phyloP scores from a whole-genome alignment of 2,797 vertebrate species.

The Sebastes glaucus region DNA sequence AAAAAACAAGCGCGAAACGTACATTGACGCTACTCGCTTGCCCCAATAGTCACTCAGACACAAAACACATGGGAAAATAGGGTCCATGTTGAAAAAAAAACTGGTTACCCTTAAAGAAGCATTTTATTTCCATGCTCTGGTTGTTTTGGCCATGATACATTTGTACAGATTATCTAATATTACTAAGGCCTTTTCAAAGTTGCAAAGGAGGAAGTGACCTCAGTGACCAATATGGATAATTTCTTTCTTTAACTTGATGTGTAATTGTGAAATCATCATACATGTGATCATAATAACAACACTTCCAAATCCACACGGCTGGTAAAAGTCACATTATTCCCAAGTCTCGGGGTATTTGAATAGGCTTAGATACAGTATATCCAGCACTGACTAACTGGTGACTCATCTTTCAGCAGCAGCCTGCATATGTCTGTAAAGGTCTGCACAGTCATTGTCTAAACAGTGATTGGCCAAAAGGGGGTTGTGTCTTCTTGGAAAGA shows the following conservation, averaged over 20 bases:
- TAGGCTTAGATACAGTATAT: background rate
- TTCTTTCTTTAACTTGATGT: background rate
- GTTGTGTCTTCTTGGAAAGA: slow-evolving; percentile 35
- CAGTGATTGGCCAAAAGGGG: slow-evolving; percentile 25
- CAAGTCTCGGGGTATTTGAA: background rate
- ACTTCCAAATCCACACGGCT: background rate
- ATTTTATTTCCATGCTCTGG: background rate
- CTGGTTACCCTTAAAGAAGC: background rate
- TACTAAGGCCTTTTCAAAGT: background rate
- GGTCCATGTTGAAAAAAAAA: no score
- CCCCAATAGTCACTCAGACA: no score
- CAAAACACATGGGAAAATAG: no score
- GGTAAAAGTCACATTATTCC: background rate
- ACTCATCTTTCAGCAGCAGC: slow-evolving; percentile 49
- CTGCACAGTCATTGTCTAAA: slow-evolving; percentile 61
- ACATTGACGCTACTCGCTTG: no score
- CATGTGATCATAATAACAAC: background rate
- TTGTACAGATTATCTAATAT: background rate
- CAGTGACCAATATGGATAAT: background rate
- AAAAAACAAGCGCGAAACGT: no score
- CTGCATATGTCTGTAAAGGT: slow-evolving; percentile 20
- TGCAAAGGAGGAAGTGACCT: background rate
- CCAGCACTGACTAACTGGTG: slow-evolving; percentile 38
- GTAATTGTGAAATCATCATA: background rate
- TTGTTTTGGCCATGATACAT: background rate